phyloP scores from a whole-genome alignment of 2,113 vertebrate genomes.

The Hippocampus barbouri region DNA sequence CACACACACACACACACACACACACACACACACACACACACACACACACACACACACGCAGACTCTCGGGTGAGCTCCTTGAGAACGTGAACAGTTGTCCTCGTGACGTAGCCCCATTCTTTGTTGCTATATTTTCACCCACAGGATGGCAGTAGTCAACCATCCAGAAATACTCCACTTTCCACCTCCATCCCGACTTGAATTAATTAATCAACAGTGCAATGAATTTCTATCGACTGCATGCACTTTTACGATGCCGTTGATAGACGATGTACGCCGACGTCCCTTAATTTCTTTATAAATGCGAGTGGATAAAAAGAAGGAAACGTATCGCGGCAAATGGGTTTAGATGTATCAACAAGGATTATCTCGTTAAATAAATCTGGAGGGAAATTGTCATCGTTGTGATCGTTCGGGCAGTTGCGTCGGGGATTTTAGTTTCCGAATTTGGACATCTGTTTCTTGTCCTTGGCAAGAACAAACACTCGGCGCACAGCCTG shows the following conservation, averaged over 20 bases:
- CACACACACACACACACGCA: too few species aligned
- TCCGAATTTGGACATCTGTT: slow-evolving; percentile 24
- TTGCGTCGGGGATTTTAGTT: neutral
- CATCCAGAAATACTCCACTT: neutral
- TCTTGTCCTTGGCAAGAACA: slow-evolving; percentile 29
- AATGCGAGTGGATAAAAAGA: neutral
- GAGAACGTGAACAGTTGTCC: too few species aligned
- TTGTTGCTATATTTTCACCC: neutral
- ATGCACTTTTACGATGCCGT: neutral
- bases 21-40: too few species aligned
- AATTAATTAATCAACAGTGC: neutral
- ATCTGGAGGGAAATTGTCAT: neutral
- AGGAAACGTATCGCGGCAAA: neutral
- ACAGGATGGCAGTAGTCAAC: slow-evolving; percentile 4
- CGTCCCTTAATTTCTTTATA: neutral
- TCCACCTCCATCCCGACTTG: neutral
- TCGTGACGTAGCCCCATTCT: too few species aligned
- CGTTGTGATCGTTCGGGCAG: neutral
- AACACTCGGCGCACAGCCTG: slow-evolving; percentile 18
- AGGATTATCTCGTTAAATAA: neutral
- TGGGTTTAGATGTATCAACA: neutral
- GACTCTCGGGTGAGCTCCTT: too few species aligned
- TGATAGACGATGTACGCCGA: neutral
- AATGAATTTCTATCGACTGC: neutral
- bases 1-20: too few species aligned